Conservation (phyloP, 2,113 vertebrate species). For the Loxodonta africana region DNA sequence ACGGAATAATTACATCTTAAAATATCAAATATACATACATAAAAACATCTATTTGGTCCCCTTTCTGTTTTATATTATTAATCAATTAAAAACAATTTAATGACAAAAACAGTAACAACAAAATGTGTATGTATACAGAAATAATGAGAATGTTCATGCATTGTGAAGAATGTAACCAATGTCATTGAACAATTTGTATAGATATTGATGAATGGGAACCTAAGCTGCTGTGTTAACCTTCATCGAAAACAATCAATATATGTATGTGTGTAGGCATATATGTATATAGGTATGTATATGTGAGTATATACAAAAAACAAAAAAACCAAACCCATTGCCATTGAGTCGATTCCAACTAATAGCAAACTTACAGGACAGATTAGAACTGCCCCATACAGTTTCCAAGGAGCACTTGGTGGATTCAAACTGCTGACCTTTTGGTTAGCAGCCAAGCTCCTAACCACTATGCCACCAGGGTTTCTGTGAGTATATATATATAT, state of each 20-base stretch:
- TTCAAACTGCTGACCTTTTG: no score
- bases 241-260: not conserved
- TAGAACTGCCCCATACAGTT: no score
- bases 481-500: no score
- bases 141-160: not conserved
- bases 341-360: no score
- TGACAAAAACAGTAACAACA: not conserved
- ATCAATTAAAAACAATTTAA: not conserved
- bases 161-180: not conserved
- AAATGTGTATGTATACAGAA: not conserved
- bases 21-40: not conserved
- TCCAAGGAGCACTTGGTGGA: no score
- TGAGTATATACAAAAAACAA: not conserved
- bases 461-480: no score
- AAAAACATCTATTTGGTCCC: not conserved
- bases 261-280: not conserved
- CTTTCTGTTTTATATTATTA: not conserved
- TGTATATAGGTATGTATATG: not conserved
- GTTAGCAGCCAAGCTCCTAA: no score
- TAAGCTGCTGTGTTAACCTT: not conserved
- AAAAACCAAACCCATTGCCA: no score
- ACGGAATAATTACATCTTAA: not conserved
- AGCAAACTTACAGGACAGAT: no score
- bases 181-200: not conserved
- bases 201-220: not conserved